Conservation (phyloP, 2,113 vertebrate species). For the Odocoileus hemionus region DNA sequence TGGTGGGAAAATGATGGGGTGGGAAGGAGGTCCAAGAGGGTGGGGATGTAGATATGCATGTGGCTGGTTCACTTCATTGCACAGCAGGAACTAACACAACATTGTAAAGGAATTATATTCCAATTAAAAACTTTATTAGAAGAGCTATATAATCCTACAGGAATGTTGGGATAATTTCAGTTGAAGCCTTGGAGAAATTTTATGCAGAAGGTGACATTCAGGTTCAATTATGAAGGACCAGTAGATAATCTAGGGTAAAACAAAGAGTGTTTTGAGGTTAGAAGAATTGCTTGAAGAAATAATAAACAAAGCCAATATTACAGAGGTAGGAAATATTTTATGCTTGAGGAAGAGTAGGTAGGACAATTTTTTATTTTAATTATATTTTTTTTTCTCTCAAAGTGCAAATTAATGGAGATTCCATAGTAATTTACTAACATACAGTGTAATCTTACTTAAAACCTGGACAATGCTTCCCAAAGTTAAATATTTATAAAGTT, state of each 20-base stretch:
- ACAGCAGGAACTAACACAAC: background rate
- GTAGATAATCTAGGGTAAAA: background rate
- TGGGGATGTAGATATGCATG: background rate
- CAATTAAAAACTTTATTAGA: background rate
- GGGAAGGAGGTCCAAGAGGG: background rate
- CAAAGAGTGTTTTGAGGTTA: background rate
- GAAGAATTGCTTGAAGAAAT: background rate
- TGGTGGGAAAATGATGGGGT: too few relatives aligned
- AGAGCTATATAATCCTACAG: background rate
- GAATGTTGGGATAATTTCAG: background rate
- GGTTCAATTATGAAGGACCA: background rate
- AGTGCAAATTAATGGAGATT: slow-evolving; percentile 66
- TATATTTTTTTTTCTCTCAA: slow-evolving; percentile 32
- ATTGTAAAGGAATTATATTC: background rate
- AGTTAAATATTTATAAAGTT: slow-evolving; percentile 80
- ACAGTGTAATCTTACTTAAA: slow-evolving; percentile 65
- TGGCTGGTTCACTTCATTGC: background rate
- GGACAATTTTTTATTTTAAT: background rate
- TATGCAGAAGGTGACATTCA: background rate
- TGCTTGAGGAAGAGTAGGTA: background rate
- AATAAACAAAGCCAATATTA: background rate
- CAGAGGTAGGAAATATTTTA: background rate
- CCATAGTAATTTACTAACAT: slow-evolving; percentile 66
- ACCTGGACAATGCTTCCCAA: slow-evolving; percentile 68
- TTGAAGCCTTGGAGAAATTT: background rate